These are phyloP conservation scores for Lomographa bimaculata DNA, from an alignment of 2,888 invertebrate species.

Conservation along the genomic window DNA sequence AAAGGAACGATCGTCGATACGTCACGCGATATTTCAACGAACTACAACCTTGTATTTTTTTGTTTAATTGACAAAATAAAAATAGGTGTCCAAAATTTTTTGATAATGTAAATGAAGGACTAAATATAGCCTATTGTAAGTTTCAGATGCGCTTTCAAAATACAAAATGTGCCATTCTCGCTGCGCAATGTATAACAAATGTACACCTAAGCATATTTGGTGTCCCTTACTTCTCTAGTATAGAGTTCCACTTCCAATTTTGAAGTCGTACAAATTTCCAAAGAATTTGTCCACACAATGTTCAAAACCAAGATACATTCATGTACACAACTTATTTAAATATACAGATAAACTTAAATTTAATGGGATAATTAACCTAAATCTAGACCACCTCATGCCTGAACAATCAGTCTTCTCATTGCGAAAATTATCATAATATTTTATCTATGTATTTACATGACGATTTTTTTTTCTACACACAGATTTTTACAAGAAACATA, in stretches of 20 bases:
- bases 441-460: slow-evolving; percentile 47
- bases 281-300: slow-evolving; percentile 7
- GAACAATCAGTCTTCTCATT: slow-evolving; percentile 82
- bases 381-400: slow-evolving; percentile 72
- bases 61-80: too few species aligned
- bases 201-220: slow-evolving; percentile 1
- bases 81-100: too few species aligned
- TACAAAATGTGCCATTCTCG: neutral
- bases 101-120: too few species aligned
- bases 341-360: slow-evolving; percentile 69
- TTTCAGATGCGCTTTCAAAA: neutral
- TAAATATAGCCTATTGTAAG: too few species aligned
- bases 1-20: too few species aligned
- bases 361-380: slow-evolving; percentile 68
- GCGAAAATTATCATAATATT: slow-evolving; percentile 76
- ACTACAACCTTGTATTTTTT: too few species aligned
- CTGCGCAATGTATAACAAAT: slow-evolving; percentile 2
- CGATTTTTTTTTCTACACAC: slow-evolving; percentile 46
- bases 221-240: neutral
- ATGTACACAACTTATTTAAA: slow-evolving; percentile 56
- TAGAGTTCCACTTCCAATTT: slow-evolving; percentile 7
- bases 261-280: neutral
- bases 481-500: slow-evolving; percentile 46
- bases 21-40: too few species aligned
- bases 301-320: slow-evolving; percentile 37